These are phyloP conservation scores for Cettia cetti DNA, from an alignment of 2,113 vertebrate species.

Conservation along the genomic window DNA sequence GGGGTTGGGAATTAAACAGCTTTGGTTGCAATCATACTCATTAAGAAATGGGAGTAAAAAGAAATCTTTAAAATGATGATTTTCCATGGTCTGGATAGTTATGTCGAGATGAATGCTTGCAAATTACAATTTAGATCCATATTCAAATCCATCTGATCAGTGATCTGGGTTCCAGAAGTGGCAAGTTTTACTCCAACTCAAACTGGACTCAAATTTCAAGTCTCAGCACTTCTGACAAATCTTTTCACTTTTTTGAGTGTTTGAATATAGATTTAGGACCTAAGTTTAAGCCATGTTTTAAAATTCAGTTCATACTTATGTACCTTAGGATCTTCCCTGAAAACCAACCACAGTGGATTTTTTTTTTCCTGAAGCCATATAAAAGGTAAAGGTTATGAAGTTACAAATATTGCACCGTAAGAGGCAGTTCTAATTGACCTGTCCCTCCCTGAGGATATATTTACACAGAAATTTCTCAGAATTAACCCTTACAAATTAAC, in stretches of 20 bases:
- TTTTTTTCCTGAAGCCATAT: not conserved
- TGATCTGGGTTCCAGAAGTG: not conserved
- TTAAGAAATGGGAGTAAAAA: not conserved
- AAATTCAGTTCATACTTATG: slow-evolving; percentile 8
- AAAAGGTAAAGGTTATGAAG: slow-evolving; percentile 15
- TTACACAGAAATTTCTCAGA: slow-evolving; percentile 10
- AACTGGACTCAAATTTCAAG: not conserved
- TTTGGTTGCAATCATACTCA: not conserved
- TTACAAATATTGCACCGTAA: slow-evolving; percentile 12
- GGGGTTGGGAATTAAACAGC: not conserved
- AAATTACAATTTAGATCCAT: not conserved
- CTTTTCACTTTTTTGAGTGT: not conserved
- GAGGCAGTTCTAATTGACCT: not conserved
- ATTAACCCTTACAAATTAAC: slow-evolving; percentile 46
- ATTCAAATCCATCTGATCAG: not conserved
- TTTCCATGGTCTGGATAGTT: not conserved
- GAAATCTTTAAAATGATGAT: not conserved
- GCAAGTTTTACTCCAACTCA: not conserved
- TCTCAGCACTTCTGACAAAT: not conserved
- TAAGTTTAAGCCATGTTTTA: not conserved
- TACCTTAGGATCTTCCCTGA: not conserved
- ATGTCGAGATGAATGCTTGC: not conserved
- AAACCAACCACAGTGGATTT: not conserved
- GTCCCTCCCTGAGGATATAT: not conserved
- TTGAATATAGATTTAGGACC: not conserved